phyloP scores from a whole-genome alignment of 2,113 vertebrate species.

The Trichomycterus rosablanca region DNA sequence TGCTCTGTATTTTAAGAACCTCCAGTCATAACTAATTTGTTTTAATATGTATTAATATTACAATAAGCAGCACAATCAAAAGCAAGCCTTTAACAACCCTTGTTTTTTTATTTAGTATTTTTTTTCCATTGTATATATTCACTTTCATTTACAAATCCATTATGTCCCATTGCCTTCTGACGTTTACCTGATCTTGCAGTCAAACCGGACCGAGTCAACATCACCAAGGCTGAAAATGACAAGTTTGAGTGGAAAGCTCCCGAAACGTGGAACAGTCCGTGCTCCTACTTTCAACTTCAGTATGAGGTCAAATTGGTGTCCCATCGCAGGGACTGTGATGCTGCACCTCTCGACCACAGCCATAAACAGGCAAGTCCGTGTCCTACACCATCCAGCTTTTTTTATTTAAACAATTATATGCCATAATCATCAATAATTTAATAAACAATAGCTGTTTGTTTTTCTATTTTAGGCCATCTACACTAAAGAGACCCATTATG shows the following conservation, averaged over 20 bases:
- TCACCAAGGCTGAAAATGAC: slow-evolving; percentile 16
- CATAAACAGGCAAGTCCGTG: not conserved
- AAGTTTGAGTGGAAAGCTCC: slow-evolving; percentile 58
- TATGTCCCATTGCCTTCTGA: too few relatives aligned
- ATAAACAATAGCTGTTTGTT: too few relatives aligned
- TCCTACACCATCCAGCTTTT: not conserved
- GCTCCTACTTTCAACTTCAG: slow-evolving; percentile 54
- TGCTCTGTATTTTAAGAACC: too few relatives aligned
- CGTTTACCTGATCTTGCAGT: slow-evolving; percentile 45
- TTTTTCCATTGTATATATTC: too few relatives aligned
- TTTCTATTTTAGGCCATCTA: not conserved
- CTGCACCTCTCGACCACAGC: slow-evolving; percentile 3
- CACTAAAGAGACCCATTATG: slow-evolving; percentile 13
- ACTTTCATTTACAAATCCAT: too few relatives aligned
- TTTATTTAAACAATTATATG: too few relatives aligned
- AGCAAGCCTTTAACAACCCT: too few relatives aligned
- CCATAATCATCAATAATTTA: too few relatives aligned
- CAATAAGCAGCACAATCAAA: too few relatives aligned
- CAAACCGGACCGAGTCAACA: slow-evolving; percentile 48
- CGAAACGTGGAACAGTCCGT: slow-evolving; percentile 58
- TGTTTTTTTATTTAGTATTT: too few relatives aligned
- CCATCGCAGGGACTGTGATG: slow-evolving; percentile 37
- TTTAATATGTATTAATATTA: too few relatives aligned
- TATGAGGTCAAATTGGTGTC: slow-evolving; percentile 61
- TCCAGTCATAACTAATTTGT: too few relatives aligned